phyloP scores from a whole-genome alignment of 2,797 vertebrate species.

The Xyrichtys novacula region DNA sequence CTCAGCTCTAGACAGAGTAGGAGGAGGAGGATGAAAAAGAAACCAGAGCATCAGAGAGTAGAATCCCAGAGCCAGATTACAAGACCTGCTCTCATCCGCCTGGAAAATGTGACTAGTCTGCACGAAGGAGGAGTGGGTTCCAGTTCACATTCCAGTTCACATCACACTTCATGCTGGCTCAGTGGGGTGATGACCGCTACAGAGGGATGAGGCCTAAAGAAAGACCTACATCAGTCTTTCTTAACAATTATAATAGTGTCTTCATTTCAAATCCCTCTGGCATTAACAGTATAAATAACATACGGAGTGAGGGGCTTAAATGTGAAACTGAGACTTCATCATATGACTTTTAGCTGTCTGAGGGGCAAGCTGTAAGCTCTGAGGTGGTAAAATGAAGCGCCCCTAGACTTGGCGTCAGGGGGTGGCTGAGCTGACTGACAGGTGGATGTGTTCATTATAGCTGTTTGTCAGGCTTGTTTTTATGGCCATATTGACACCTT shows the following conservation, averaged over 20 bases:
- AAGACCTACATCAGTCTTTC: conserved; percentile 11
- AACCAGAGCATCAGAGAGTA: conserved; percentile 69
- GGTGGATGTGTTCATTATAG: too few species aligned
- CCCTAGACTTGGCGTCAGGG: too few species aligned
- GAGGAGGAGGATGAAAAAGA: conserved; percentile 9
- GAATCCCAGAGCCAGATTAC: conserved; percentile 72
- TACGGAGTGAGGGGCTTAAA: too few species aligned
- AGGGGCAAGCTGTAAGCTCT: too few species aligned
- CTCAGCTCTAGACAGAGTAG: conserved; percentile 41
- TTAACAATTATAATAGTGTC: not conserved
- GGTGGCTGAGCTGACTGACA: too few species aligned
- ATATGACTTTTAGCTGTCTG: too few species aligned
- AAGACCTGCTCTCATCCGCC: conserved; percentile 72
- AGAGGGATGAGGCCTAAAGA: conserved; percentile 27
- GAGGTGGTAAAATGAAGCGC: too few species aligned
- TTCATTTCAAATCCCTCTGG: not conserved
- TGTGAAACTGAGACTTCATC: too few species aligned
- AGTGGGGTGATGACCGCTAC: conserved; percentile 43
- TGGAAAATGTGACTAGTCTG: conserved; percentile 79
- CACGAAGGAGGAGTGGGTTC: conserved; percentile 53
- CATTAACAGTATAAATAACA: conserved; percentile 31
- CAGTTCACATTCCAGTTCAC: conserved; percentile 68
- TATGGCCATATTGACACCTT: too few species aligned
- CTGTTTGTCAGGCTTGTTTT: too few species aligned
- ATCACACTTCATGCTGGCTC: conserved; percentile 59